These are phyloP conservation scores for Sitodiplosis mosellana DNA, from an alignment of 1,140 invertebrate species.

Conservation along the genomic window DNA sequence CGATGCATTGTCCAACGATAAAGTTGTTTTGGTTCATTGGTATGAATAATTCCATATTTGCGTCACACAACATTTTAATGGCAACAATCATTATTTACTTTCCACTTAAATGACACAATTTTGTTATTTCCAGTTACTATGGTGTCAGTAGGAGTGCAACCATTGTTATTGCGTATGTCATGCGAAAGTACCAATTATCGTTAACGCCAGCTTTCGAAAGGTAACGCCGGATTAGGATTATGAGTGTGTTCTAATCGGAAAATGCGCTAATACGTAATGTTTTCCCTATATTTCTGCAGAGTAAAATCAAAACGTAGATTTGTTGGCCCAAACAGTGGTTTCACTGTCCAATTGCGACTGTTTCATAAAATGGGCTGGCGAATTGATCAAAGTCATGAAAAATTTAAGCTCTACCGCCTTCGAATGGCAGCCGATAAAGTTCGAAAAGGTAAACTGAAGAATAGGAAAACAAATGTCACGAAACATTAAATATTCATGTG, in stretches of 20 bases:
- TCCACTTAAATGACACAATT: no score
- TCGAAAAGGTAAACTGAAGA: conserved; percentile 35
- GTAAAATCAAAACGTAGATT: conserved; percentile 44
- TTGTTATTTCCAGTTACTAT: conserved; percentile 40
- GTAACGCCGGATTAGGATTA: conserved; percentile 7
- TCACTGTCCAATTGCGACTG: conserved; percentile 42
- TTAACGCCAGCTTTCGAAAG: conserved; percentile 49
- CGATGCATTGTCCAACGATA: conserved; percentile 30
- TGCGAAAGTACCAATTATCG: conserved; percentile 58
- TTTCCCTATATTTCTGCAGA: conserved; percentile 16
- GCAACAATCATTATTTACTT: neutral
- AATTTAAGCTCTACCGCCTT: conserved; percentile 58
- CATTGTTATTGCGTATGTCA: conserved; percentile 63
- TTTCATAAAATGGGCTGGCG: conserved; percentile 42
- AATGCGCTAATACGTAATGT: neutral
- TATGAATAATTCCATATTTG: conserved; percentile 17
- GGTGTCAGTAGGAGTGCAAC: conserved; percentile 73
- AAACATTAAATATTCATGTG: neutral
- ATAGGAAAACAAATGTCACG: no score
- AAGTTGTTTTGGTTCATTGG: conserved; percentile 61
- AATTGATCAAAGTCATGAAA: conserved; percentile 46
- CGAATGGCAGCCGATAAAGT: conserved; percentile 62
- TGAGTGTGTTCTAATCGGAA: conserved; percentile 4
- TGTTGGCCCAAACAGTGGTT: conserved; percentile 52
- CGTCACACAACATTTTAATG: no score